Evolutionary conservation across 2,888 invertebrate species (phyloP), one percentile per base, ranked within the genome.

Genomic region (Cephus spinipes): DNA sequence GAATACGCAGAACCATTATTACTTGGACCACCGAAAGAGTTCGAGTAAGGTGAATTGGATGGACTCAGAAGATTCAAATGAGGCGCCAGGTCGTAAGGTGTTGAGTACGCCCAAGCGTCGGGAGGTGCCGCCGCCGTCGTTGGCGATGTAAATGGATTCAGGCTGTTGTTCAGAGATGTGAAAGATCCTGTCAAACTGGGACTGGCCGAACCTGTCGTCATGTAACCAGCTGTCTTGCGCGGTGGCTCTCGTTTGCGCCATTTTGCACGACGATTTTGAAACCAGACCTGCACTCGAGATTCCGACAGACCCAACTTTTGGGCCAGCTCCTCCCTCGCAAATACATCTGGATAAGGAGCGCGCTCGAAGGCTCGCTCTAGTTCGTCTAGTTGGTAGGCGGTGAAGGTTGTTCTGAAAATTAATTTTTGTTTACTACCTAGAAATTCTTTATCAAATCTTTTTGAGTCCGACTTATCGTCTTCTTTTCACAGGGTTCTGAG

Each of bases 291-390:
- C 1, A 95, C 95, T 11, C 95, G 92, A 0, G 94, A 94, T 86
- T 98, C 98, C 86, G 97, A 97, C 34, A 98, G 94, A 87, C 96
- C 96, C 77, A 98, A 93, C 90, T 98, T 97, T 73, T 98, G 93
- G 75, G 98, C 98, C 79, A 98, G 92, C 90, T 98, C 98, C 91
- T 98, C 98, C 79, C 98, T 93, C 1, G 98, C 98, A 89, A 98
- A 98, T 1, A 98, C 98, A 91, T 98, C 98, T 0, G 98, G 98
- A 89, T 98, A 98, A 0, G 98, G 98, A 0, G 98, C 98, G 68
- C 98, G 94, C 90, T 98, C 98, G 89, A 98, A 98, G 0, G 98
- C 98, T 73, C 97, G 93, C 90, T 98, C 98, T 87, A 98, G 92
- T 88, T 98, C 98, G 90, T 98, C 98, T 81, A 98, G 92, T 91